Evolutionary conservation across 2,888 invertebrate genomes (phyloP).

Genomic region (Drosophila ustulata): DNA sequence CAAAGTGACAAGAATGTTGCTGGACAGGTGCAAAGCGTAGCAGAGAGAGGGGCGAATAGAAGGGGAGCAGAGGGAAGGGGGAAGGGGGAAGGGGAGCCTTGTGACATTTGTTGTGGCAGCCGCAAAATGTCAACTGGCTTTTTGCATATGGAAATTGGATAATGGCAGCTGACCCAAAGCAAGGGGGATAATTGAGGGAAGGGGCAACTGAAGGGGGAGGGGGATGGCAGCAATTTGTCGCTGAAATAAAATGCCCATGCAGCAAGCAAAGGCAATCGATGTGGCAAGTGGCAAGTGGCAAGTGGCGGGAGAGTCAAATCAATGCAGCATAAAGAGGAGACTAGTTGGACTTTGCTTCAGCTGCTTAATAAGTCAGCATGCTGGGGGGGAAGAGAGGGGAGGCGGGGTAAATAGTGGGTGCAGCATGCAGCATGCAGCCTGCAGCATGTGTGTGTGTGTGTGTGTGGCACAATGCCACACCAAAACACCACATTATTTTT

Average conservation of each 20-base stretch:
- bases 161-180: slow-evolving; percentile 60
- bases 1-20: slow-evolving; percentile 68
- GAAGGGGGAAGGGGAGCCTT: slow-evolving; percentile 8
- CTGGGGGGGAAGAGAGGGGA: background rate
- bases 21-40: slow-evolving; percentile 38
- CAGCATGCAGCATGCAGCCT: background rate
- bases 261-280: slow-evolving; percentile 27
- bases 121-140: slow-evolving; percentile 75
- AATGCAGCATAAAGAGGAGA: slow-evolving; percentile 29
- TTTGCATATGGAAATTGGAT: slow-evolving; percentile 79
- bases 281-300: slow-evolving; percentile 15
- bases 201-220: background rate
- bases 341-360: slow-evolving; percentile 13
- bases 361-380: slow-evolving; percentile 27
- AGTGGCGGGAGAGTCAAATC: slow-evolving; percentile 21
- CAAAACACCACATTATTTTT: slow-evolving; percentile 70
- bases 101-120: slow-evolving; percentile 60
- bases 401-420: slow-evolving; percentile 1
- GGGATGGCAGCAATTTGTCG: slow-evolving; percentile 42
- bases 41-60: background rate
- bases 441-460: background rate
- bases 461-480: slow-evolving; percentile 69
- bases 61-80: background rate
- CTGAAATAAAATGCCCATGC: slow-evolving; percentile 26
- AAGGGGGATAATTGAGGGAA: background rate